Percentiles rank a stretch among this genome's conserved stretches.
Conservation (phyloP, 2,113 vertebrate genomes). For the Macroglossus sobrinus region DNA sequence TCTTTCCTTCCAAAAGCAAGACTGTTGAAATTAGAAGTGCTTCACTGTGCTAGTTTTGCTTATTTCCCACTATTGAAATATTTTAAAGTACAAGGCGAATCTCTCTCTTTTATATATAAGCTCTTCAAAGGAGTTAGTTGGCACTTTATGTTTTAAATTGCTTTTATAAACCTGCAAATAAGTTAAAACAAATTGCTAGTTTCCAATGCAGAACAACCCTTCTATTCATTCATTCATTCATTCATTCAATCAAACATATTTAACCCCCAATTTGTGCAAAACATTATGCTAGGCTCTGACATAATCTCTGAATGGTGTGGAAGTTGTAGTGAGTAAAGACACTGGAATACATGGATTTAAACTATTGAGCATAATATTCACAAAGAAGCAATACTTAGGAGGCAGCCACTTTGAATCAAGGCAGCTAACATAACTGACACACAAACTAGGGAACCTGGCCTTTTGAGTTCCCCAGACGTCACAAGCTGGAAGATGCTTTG, state of each 20-base stretch:
- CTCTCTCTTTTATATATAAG: background rate
- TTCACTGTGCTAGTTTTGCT: background rate
- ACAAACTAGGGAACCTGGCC: background rate
- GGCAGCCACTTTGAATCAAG: background rate
- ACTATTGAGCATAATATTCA: background rate
- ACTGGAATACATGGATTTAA: background rate
- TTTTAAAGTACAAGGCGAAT: slow-evolving; percentile 33
- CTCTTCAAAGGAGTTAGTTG: background rate
- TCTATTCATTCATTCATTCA: background rate
- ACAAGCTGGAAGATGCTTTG: background rate
- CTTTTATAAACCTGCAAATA: slow-evolving; percentile 17
- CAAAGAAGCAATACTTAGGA: background rate
- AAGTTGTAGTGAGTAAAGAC: background rate
- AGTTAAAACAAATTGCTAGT: background rate
- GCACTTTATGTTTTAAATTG: slow-evolving; percentile 10
- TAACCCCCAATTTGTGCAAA: background rate
- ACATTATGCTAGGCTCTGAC: background rate
- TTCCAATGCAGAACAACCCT: background rate
- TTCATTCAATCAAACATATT: background rate
- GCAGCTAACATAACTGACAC: background rate
- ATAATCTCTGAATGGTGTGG: background rate
- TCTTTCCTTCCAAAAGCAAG: background rate
- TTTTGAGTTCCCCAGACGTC: background rate
- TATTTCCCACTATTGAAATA: background rate
- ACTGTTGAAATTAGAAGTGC: background rate